A percentile compares a stretch with the other conserved stretches of the same genome.
Conservation (phyloP, 2,113 vertebrate species). For the Mesitornis unicolor region DNA sequence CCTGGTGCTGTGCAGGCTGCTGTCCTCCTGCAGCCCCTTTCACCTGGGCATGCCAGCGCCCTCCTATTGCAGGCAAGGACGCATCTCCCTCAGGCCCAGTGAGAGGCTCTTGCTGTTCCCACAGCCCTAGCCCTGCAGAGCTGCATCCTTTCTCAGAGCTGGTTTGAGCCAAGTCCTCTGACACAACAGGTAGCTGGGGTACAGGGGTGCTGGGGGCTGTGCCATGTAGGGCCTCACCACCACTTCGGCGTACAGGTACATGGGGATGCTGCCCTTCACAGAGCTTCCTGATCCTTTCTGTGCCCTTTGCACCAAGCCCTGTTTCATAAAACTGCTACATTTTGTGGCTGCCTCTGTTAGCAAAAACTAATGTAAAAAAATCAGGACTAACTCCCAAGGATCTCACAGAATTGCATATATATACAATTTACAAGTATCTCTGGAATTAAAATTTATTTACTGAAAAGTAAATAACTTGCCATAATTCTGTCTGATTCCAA, state of each 20-base stretch:
- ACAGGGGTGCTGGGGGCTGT: not conserved
- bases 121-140: not conserved
- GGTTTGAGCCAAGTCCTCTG: not conserved
- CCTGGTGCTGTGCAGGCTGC: not conserved
- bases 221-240: not conserved
- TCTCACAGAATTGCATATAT: not conserved
- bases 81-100: not conserved
- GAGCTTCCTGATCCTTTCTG: not conserved
- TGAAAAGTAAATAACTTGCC: too few relatives aligned
- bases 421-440: not conserved
- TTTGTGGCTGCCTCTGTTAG: not conserved
- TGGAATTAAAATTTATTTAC: not conserved
- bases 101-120: rapidly evolving
- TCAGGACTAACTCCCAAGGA: not conserved
- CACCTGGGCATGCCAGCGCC: not conserved
- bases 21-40: not conserved
- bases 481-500: not conserved
- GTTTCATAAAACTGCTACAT: not conserved
- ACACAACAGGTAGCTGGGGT: rapidly evolving
- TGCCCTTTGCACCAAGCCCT: not conserved
- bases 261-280: not conserved
- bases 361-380: not conserved
- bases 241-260: too few relatives aligned
- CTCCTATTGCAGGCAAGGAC: not conserved
- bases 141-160: not conserved